These are phyloP conservation scores for Heliconius hortense DNA, from an alignment of 2,888 invertebrate species.

Conservation along the genomic window DNA sequence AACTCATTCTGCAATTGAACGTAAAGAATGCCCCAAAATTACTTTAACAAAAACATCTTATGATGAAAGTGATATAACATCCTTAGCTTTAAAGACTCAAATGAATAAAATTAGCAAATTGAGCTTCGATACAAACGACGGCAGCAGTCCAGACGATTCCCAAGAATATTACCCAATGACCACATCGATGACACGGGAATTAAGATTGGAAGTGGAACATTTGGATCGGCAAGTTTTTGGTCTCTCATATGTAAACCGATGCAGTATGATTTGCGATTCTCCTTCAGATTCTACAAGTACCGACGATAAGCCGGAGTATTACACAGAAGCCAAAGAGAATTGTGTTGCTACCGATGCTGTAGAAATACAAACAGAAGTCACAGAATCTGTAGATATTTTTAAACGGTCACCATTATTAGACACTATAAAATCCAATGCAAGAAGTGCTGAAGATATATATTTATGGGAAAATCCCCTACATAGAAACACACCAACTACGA, in stretches of 20 bases:
- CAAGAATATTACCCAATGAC: constrained; percentile 94
- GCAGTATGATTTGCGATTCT: constrained; percentile 69
- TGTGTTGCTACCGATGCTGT: constrained; percentile 51
- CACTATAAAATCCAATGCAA: constrained; percentile 66
- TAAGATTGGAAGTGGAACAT: constrained; percentile 91
- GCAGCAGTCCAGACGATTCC: constrained; percentile 89
- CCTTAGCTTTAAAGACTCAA: constrained; percentile 54
- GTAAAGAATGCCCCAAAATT: constrained; percentile 64
- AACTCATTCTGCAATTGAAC: constrained; percentile 66
- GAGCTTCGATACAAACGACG: constrained; percentile 74
- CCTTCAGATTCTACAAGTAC: constrained; percentile 72
- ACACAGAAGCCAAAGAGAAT: constrained; percentile 55
- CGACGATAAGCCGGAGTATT: constrained; percentile 64
- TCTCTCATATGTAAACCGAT: constrained; percentile 65
- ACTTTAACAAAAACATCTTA: constrained; percentile 65
- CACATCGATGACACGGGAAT: constrained; percentile 91
- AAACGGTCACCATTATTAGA: constrained; percentile 69
- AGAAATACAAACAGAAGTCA: constrained; percentile 53
- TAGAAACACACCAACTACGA: constrained; percentile 74
- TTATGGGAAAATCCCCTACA: constrained; percentile 91
- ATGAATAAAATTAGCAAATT: constrained; percentile 53
- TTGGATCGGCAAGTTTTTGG: constrained; percentile 93
- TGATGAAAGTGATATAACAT: constrained; percentile 57
- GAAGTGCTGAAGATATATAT: constrained; percentile 86
- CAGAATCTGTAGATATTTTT: constrained; percentile 54